A percentile compares a stretch with the other conserved stretches of the same genome.
These are phyloP conservation scores for Drosophila rellima DNA, from an alignment of 2,888 invertebrate species.

Conservation along the genomic window DNA sequence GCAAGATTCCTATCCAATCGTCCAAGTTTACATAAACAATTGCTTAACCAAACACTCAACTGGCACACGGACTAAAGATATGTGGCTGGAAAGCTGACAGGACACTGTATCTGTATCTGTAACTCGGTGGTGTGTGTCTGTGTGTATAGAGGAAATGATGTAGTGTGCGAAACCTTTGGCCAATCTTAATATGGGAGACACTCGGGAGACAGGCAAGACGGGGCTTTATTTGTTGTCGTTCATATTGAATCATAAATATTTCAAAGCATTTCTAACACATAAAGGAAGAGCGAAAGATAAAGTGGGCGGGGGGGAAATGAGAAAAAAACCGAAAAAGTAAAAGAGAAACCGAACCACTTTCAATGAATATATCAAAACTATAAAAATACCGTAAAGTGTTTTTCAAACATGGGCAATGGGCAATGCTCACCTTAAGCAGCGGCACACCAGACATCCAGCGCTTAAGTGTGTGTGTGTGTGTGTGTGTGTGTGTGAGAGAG, in stretches of 20 bases:
- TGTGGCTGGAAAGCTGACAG: conserved; percentile 43
- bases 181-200: conserved; percentile 42
- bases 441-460: conserved; percentile 14
- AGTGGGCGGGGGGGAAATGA: background rate
- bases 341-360: conserved; percentile 64
- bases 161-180: conserved; percentile 36
- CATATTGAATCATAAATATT: conserved; percentile 78
- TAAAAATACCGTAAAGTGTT: conserved; percentile 80
- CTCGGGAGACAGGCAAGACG: conserved; percentile 21
- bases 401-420: conserved; percentile 57
- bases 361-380: conserved; percentile 81
- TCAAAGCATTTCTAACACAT: conserved; percentile 74
- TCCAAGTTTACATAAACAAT: conserved; percentile 73
- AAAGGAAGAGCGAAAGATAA: conserved; percentile 13
- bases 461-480: conserved; percentile 5
- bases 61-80: conserved; percentile 46
- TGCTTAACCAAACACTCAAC: conserved; percentile 73
- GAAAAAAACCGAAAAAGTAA: conserved; percentile 6
- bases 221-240: conserved; percentile 60
- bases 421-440: conserved; percentile 69
- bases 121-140: conserved; percentile 8
- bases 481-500: conserved; percentile 30
- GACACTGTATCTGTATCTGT: conserved; percentile 1
- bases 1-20: conserved; percentile 27
- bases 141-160: conserved; percentile 16